Evolutionary conservation across 2,797 vertebrate genomes (phyloP).

Genomic region (Malurus splendens): DNA sequence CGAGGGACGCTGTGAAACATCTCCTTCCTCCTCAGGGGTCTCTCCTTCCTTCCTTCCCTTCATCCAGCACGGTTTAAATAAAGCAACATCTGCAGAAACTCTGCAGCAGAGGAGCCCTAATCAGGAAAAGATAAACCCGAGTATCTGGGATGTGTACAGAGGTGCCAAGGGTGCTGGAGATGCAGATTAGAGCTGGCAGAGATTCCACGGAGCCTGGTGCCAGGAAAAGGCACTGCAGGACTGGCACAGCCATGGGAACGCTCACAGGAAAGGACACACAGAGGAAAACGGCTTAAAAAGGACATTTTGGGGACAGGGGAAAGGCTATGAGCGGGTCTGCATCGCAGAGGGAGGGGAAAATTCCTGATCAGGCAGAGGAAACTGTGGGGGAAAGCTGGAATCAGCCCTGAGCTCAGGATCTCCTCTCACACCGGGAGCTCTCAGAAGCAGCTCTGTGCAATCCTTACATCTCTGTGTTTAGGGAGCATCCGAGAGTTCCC

Average conservation of each 20-base stretch:
- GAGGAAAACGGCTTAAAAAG: fast-evolving
- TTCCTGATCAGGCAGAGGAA: not conserved
- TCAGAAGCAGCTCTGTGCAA: not conserved
- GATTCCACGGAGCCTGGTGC: not conserved
- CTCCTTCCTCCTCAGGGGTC: constrained; percentile 39
- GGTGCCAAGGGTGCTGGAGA: not conserved
- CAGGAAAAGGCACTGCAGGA: not conserved
- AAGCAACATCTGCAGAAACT: constrained; percentile 54
- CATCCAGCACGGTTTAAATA: constrained; percentile 47
- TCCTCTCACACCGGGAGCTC: not conserved
- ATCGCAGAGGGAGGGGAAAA: not conserved
- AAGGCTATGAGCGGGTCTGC: fast-evolving
- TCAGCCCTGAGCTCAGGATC: not conserved
- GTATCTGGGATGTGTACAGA: not conserved
- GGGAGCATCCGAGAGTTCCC: not conserved
- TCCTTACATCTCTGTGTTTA: not conserved
- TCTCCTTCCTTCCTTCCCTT: constrained; percentile 58
- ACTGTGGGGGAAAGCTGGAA: not conserved
- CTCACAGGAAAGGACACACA: not conserved
- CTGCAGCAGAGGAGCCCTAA: not conserved
- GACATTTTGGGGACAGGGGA: not conserved
- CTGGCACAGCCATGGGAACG: fast-evolving
- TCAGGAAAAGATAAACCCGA: not conserved
- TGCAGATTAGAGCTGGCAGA: not conserved
- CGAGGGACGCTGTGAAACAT: constrained; percentile 26